Base-by-base conservation (phyloP, 1,140 invertebrate species). In the Paracyclopina nana region DNA sequence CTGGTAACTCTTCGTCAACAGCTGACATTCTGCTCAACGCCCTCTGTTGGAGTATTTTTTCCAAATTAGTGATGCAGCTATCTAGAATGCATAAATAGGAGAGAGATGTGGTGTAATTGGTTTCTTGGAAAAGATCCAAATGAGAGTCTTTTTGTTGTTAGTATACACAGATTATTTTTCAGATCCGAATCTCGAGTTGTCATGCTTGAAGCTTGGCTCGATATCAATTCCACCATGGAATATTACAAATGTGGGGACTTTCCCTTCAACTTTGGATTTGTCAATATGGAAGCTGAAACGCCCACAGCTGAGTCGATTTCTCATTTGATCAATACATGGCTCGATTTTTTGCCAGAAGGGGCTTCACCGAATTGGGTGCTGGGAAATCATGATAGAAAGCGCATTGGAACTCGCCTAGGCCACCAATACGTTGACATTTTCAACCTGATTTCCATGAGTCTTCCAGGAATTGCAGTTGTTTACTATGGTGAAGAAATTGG, bases 401-500 rank as follows among this genome's bases (percentile, higher is more conserved):
- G 79, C 29, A 60, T 78, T 3, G 70, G 72, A 0, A 63, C 66
- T 5, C 64, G 76, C 22, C 68, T 78, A 53, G 71, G 73, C 11
- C 53, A 56, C 0, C 65, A 72, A 26, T 60, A 74, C 44, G 70
- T 76, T 0, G 76, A 80, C 60, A 67, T 68, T 0, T 60, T 80
- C 9, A 75, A 77, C 55, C 74, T 79, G 62, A 62, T 84, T 22
- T 67, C 71, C 3, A 61, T 79, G 28, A 56, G 80, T 0, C 58
- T 84, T 16, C 78, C 79, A 12, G 82, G 81, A 0, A 72, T 78
- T 8, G 68, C 74, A 1, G 70, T 83, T 1, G 75, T 74, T 48
- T 85, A 84, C 60, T 76, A 82, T 63, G 82, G 82, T 9, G 82
- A 86, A 61, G 82, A 86, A 63, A 71, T 86, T 51, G 81, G 75